Percentiles rank a stretch among this genome's conserved stretches.
phyloP scores from a whole-genome alignment of 2,113 vertebrate genomes.

The Oenanthe melanoleuca region DNA sequence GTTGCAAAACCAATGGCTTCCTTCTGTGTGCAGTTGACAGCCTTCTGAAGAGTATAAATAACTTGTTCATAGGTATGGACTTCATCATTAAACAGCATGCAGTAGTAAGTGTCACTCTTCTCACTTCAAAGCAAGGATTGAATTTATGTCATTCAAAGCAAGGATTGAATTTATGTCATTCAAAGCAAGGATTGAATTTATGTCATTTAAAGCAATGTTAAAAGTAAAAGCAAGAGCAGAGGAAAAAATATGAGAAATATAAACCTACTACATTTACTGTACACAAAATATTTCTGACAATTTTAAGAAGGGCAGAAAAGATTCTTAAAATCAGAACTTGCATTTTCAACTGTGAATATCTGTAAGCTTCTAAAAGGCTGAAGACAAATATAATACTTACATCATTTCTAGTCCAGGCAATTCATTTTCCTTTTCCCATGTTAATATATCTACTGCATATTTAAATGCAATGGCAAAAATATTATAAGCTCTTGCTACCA shows the following conservation, averaged over 20 bases:
- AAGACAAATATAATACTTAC: conserved; percentile 75
- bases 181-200: too few species aligned
- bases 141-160: neutral
- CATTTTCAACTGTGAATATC: neutral
- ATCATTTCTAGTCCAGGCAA: conserved; percentile 86
- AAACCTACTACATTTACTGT: neutral
- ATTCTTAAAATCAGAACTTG: neutral
- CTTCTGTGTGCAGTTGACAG: conserved; percentile 95
- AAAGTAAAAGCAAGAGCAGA: neutral
- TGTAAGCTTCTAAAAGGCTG: neutral
- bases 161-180: neutral
- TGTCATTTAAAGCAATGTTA: neutral
- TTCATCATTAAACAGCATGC: conserved; percentile 99
- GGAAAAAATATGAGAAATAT: neutral
- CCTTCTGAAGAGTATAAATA: conserved; percentile 97
- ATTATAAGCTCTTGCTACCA: conserved; percentile 87
- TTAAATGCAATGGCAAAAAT: conserved; percentile 91
- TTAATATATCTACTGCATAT: conserved; percentile 95
- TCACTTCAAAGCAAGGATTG: conserved; percentile 75
- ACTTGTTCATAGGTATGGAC: conserved; percentile 99
- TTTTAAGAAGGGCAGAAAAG: neutral
- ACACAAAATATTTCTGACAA: neutral
- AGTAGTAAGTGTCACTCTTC: conserved; percentile 89
- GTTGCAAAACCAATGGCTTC: conserved; percentile 97
- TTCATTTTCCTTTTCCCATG: conserved; percentile 91